Conservation (phyloP, 2,113 vertebrate genomes). For the Piliocolobus tephrosceles region DNA sequence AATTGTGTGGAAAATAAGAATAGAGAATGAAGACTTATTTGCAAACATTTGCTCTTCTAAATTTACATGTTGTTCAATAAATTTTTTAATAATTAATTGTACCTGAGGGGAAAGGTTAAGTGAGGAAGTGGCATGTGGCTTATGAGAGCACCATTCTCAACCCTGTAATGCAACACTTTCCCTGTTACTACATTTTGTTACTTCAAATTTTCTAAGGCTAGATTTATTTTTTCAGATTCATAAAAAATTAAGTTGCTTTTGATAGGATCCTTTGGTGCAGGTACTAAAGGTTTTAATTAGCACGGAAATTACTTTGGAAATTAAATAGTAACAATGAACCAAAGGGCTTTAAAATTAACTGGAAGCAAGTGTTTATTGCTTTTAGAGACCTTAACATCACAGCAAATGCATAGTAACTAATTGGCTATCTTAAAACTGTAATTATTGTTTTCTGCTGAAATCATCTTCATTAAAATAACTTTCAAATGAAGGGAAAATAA, state of each 20-base stretch:
- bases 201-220: conserved; percentile 44
- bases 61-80: not conserved
- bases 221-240: conserved; percentile 56
- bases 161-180: not conserved
- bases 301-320: conserved; percentile 75
- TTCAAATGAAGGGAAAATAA: conserved; percentile 52
- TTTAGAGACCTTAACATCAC: conserved; percentile 66
- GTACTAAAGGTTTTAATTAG: conserved; percentile 76
- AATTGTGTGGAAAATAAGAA: not conserved
- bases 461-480: conserved; percentile 65
- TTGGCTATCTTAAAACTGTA: conserved; percentile 74
- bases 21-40: not conserved
- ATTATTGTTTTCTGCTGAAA: conserved; percentile 73
- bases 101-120: not conserved
- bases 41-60: not conserved
- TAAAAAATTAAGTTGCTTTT: conserved; percentile 64
- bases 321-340: conserved; percentile 74
- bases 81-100: conserved; percentile 35
- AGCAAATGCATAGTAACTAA: conserved; percentile 69
- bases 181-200: not conserved
- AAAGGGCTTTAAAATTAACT: conserved; percentile 79
- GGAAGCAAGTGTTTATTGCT: conserved; percentile 74
- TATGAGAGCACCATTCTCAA: not conserved
- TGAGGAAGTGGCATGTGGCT: not conserved
- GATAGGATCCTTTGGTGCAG: conserved; percentile 57